phyloP scores from a whole-genome alignment of 2,797 vertebrate genomes.

The Falco biarmicus region DNA sequence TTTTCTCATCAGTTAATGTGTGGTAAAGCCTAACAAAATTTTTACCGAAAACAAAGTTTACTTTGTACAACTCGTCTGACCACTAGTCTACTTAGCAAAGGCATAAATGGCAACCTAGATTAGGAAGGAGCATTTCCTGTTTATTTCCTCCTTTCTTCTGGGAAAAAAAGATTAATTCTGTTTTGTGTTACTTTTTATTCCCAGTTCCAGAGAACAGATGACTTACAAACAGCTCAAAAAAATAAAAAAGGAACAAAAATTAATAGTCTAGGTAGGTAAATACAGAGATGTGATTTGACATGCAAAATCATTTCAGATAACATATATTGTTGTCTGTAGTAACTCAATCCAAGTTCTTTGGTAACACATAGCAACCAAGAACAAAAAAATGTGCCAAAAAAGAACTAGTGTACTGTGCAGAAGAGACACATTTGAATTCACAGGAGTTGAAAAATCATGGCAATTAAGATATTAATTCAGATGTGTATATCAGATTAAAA shows the following conservation, averaged over 20 bases:
- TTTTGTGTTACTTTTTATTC: not conserved
- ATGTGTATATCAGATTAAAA: not conserved
- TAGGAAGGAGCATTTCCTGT: conserved; percentile 47
- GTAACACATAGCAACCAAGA: not conserved
- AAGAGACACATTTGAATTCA: not conserved
- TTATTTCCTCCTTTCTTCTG: conserved; percentile 24
- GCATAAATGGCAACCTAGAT: conserved; percentile 10
- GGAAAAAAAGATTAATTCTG: not conserved
- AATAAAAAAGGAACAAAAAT: not conserved
- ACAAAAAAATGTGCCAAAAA: not conserved
- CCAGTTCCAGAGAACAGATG: not conserved
- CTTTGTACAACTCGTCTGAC: not conserved
- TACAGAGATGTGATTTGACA: not conserved
- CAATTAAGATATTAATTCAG: not conserved
- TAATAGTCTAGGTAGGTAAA: not conserved
- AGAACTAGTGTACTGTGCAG: not conserved
- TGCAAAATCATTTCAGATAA: not conserved
- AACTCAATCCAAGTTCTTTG: not conserved
- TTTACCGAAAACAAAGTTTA: not conserved
- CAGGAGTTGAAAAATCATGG: not conserved
- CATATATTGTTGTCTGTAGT: not conserved
- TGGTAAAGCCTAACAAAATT: not conserved
- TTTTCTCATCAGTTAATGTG: not conserved
- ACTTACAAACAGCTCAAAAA: not conserved
- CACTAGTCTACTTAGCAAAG: not conserved